These are phyloP conservation scores for Drosophila parthenogenetica DNA, from an alignment of 2,888 invertebrate genomes.

Conservation along the genomic window DNA sequence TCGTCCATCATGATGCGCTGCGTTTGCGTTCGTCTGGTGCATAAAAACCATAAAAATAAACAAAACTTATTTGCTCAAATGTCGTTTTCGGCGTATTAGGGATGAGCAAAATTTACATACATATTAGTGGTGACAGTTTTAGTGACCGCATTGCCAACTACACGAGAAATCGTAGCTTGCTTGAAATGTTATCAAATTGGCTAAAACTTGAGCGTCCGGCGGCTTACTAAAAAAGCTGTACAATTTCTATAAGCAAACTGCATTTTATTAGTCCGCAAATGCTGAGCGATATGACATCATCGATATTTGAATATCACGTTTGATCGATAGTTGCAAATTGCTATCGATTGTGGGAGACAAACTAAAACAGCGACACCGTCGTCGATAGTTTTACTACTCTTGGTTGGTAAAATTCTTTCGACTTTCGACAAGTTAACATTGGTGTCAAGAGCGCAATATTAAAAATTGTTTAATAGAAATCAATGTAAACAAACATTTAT, in stretches of 20 bases:
- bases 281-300: too few relatives aligned
- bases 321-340: too few relatives aligned
- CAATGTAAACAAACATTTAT: conserved; percentile 5
- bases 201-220: too few relatives aligned
- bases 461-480: conserved; percentile 39
- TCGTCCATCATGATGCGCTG: conserved; percentile 83
- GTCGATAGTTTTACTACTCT: background rate
- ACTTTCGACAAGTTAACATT: conserved; percentile 39
- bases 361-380: background rate
- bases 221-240: too few relatives aligned
- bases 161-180: background rate
- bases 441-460: conserved; percentile 50
- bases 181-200: too few relatives aligned
- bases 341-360: background rate
- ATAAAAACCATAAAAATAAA: conserved; percentile 13
- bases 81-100: conserved; percentile 30
- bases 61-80: conserved; percentile 20
- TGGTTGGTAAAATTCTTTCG: conserved; percentile 10
- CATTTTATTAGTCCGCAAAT: too few relatives aligned
- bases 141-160: background rate
- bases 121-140: background rate
- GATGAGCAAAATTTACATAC: conserved; percentile 24
- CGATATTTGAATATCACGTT: too few relatives aligned
- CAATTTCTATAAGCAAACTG: too few relatives aligned
- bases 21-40: background rate